Conservation (phyloP, 2,113 vertebrate genomes). For the Chascanopsetta lugubris region DNA sequence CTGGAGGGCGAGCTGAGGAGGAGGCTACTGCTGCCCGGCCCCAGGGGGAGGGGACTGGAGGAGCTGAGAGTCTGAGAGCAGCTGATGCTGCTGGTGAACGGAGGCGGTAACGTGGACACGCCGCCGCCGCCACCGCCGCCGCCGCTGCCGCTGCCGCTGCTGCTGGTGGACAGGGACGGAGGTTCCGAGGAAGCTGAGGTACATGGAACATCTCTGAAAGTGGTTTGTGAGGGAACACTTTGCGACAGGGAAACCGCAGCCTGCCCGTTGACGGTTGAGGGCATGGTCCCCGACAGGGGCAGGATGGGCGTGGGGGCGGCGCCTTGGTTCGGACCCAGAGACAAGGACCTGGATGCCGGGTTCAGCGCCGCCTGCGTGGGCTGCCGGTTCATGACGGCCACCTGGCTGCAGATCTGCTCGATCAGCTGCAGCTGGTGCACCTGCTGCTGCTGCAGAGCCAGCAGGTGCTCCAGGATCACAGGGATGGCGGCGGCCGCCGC, state of each 20-base stretch:
- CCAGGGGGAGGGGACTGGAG: conserved; percentile 81
- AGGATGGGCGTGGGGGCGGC: conserved; percentile 80
- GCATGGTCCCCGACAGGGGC: conserved; percentile 84
- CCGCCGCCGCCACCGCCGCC: too few relatives aligned
- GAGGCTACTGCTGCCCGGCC: conserved; percentile 80
- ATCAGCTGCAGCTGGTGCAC: conserved; percentile 97
- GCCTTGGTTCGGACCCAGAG: conserved; percentile 77
- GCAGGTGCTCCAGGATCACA: conserved; percentile 93
- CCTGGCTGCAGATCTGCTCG: conserved; percentile 96
- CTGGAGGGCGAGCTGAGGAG: conserved; percentile 84
- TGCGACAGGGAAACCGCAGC: conserved; percentile 76
- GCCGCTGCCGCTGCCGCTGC: too few relatives aligned
- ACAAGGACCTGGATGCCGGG: conserved; percentile 74
- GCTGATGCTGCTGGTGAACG: conserved; percentile 61
- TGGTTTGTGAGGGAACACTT: conserved; percentile 79
- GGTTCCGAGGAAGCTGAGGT: conserved; percentile 74
- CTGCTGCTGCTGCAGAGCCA: conserved; percentile 96
- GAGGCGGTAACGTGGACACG: conserved; percentile 77
- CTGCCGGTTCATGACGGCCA: conserved; percentile 91
- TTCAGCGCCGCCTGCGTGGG: conserved; percentile 81
- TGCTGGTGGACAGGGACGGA: conserved; percentile 70
- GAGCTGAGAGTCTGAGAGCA: conserved; percentile 78
- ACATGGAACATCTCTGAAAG: conserved; percentile 72
- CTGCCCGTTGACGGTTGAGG: conserved; percentile 77
- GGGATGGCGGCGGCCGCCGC: conserved; percentile 86